A percentile compares a stretch with the other conserved stretches of the same genome.
Conservation (phyloP, 2,113 vertebrate species). For the Burhinus bistriatus region DNA sequence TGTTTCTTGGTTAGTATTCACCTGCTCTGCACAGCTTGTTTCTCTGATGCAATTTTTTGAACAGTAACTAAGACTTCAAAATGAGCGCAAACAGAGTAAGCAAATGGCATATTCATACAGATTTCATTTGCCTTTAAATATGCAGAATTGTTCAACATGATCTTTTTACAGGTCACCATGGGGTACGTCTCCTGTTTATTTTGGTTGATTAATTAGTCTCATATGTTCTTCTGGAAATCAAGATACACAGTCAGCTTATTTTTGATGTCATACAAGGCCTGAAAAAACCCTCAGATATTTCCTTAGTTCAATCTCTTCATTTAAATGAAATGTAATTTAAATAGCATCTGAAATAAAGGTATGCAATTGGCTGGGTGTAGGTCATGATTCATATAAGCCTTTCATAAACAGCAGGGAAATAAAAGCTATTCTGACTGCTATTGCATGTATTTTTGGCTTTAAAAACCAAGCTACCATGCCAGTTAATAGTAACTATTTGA, state of each 20-base stretch:
- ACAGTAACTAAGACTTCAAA: not conserved
- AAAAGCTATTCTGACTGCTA: constrained; percentile 40
- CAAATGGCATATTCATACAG: not conserved
- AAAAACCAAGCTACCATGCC: not conserved
- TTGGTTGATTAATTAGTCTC: not conserved
- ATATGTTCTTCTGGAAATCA: not conserved
- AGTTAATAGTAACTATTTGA: constrained; percentile 37
- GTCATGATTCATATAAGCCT: constrained; percentile 55
- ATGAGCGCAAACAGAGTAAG: not conserved
- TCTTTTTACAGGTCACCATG: not conserved
- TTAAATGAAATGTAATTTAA: constrained; percentile 40
- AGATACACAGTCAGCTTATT: not conserved
- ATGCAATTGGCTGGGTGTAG: not conserved
- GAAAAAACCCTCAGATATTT: not conserved
- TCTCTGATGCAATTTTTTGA: not conserved
- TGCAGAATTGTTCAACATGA: not conserved
- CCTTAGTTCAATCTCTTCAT: not conserved
- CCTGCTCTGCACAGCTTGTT: not conserved
- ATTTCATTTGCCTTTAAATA: not conserved
- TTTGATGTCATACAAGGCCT: not conserved
- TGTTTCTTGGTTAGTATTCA: not conserved
- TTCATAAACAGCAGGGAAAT: constrained; percentile 61
- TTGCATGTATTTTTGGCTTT: constrained; percentile 37
- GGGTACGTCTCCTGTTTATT: not conserved
- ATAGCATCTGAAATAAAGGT: constrained; percentile 52